Percentiles rank a stretch among this genome's conserved stretches.
These are phyloP conservation scores for Nasonia vitripennis DNA, from an alignment of 1,140 invertebrate genomes.

Conservation along the genomic window DNA sequence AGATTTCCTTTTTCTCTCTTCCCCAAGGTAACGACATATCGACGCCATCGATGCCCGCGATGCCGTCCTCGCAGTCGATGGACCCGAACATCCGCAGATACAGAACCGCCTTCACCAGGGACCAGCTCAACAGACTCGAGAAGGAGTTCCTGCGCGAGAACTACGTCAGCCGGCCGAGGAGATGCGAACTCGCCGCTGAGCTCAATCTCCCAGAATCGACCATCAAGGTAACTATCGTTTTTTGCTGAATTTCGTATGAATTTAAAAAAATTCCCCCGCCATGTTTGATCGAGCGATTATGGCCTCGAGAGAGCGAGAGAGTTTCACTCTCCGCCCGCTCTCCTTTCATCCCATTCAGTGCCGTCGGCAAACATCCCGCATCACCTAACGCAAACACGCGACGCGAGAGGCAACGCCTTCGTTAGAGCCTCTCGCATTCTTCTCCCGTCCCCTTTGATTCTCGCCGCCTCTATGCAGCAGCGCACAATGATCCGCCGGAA, in stretches of 20 bases:
- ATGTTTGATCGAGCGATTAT: slow-evolving; percentile 68
- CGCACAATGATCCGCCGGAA: background rate
- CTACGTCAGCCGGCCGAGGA: slow-evolving; percentile 95
- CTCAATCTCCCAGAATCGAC: slow-evolving; percentile 97
- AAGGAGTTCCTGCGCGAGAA: slow-evolving; percentile 98
- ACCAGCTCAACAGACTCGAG: slow-evolving; percentile 95
- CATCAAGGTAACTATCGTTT: slow-evolving; percentile 88
- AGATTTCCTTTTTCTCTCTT: slow-evolving; percentile 8
- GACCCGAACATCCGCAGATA: slow-evolving; percentile 90
- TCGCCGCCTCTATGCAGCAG: slow-evolving; percentile 22
- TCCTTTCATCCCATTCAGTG: too few species aligned
- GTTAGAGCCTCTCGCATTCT: slow-evolving; percentile 23
- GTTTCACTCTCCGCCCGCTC: background rate
- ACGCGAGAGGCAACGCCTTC: slow-evolving; percentile 30
- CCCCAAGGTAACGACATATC: slow-evolving; percentile 47
- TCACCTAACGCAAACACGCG: slow-evolving; percentile 57
- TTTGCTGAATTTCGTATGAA: slow-evolving; percentile 29
- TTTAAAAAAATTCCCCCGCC: slow-evolving; percentile 22
- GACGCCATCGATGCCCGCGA: background rate
- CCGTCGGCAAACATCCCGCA: slow-evolving; percentile 55
- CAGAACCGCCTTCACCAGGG: slow-evolving; percentile 97
- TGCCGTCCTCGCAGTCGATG: background rate
- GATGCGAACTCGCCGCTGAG: slow-evolving; percentile 96
- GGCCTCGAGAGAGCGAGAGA: slow-evolving; percentile 34
- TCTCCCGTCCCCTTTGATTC: slow-evolving; percentile 57